phyloP scores from a whole-genome alignment of 2,888 invertebrate genomes.

The Agapetus fuscipes region DNA sequence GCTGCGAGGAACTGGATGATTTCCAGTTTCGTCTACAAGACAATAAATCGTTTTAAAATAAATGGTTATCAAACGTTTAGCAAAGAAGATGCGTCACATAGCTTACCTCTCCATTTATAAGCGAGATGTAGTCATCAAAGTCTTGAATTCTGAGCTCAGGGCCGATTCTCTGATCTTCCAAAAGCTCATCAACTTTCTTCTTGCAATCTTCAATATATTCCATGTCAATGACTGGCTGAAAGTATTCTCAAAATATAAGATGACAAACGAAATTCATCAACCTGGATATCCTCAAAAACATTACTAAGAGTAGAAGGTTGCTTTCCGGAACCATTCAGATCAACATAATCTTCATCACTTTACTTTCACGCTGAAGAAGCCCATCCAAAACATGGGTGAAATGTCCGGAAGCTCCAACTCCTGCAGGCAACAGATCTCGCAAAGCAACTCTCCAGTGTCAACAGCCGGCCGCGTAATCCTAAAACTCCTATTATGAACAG shows the following conservation, averaged over 20 bases:
- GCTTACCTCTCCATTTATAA: conserved; percentile 64
- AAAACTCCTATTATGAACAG: no score
- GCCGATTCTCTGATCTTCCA: conserved; percentile 62
- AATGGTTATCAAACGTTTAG: conserved; percentile 1
- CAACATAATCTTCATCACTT: no score
- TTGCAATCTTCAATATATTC: conserved; percentile 57
- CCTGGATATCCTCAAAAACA: no score
- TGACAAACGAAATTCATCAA: background rate
- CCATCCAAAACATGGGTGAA: no score
- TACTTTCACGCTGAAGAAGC: no score
- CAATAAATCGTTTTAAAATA: conserved; percentile 1
- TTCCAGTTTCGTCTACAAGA: conserved; percentile 45
- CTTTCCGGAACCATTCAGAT: no score
- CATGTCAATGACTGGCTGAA: conserved; percentile 65
- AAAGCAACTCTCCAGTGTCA: no score
- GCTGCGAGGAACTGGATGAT: conserved; percentile 59
- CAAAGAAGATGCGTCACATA: no score
- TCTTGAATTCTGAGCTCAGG: conserved; percentile 65
- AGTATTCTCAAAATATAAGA: conserved; percentile 20
- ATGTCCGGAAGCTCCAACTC: no score
- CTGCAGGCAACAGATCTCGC: no score
- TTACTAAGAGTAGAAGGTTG: no score
- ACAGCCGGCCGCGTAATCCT: no score
- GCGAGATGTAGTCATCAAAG: conserved; percentile 68
- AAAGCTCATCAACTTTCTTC: conserved; percentile 48